Percentiles rank a stretch among this genome's conserved stretches.
These are phyloP conservation scores for Onychostoma macrolepis DNA, from an alignment of 2,113 vertebrate species.

Conservation along the genomic window DNA sequence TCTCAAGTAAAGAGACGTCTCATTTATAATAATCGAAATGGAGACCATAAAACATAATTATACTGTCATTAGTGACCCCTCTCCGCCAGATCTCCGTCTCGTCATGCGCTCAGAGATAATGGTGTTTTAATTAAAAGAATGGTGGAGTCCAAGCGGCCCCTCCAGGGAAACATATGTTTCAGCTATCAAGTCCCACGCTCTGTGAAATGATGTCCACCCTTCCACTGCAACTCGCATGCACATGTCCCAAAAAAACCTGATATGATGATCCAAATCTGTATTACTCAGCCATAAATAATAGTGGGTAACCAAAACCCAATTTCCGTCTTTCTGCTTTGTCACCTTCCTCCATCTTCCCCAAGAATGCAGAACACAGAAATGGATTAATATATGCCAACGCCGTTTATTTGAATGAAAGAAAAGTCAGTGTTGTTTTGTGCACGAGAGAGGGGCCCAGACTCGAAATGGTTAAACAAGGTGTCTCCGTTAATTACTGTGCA, in stretches of 20 bases:
- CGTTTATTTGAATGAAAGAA: conserved; percentile 30
- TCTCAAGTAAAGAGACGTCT: conserved; percentile 30
- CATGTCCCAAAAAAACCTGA: neutral
- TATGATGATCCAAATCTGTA: neutral
- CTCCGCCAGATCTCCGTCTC: conserved; percentile 48
- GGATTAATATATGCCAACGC: conserved; percentile 26
- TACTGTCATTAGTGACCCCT: conserved; percentile 46
- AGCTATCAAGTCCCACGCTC: conserved; percentile 42
- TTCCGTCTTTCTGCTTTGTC: neutral
- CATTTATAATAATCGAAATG: conserved; percentile 41
- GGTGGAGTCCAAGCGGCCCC: conserved; percentile 42
- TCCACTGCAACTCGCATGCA: neutral
- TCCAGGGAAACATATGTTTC: conserved; percentile 55
- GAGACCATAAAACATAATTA: conserved; percentile 50
- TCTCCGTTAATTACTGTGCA: conserved; percentile 94
- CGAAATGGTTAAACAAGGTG: conserved; percentile 93
- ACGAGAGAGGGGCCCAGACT: conserved; percentile 60
- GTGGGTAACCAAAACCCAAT: neutral
- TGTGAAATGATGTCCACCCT: conserved; percentile 33
- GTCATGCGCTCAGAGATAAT: conserved; percentile 53
- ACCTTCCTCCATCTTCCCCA: neutral
- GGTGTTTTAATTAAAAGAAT: conserved; percentile 62
- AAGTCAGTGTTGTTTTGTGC: conserved; percentile 60
- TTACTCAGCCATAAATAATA: neutral
- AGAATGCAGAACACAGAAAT: neutral